Percentiles rank a stretch among this genome's conserved stretches.
These are phyloP conservation scores for Drosophila pandora DNA, from an alignment of 1,140 invertebrate genomes.

Conservation along the genomic window DNA sequence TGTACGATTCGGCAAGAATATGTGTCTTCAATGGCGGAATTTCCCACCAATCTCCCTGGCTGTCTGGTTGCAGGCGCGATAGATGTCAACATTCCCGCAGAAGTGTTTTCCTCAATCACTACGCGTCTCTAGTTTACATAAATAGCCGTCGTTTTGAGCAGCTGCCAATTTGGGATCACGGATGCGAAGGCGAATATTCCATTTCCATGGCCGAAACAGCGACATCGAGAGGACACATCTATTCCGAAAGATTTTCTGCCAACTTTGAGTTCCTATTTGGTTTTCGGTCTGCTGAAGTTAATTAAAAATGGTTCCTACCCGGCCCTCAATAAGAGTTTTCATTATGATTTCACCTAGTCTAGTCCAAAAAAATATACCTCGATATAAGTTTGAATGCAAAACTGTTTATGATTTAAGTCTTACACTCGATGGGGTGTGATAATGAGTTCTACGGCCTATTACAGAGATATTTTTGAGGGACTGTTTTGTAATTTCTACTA, in stretches of 20 bases:
- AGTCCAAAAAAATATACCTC: neutral
- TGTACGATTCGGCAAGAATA: conserved; percentile 53
- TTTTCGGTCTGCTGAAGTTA: conserved; percentile 81
- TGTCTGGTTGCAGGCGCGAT: conserved; percentile 18
- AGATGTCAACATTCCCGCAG: conserved; percentile 15
- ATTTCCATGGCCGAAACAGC: conserved; percentile 47
- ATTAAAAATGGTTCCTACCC: conserved; percentile 74
- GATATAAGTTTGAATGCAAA: neutral
- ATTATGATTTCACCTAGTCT: conserved; percentile 49
- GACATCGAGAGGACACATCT: conserved; percentile 29
- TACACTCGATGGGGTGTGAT: conserved; percentile 51
- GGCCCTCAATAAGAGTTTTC: conserved; percentile 60
- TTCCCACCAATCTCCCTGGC: neutral
- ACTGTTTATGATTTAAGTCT: conserved; percentile 16
- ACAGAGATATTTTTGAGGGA: conserved; percentile 22
- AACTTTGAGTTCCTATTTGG: conserved; percentile 69
- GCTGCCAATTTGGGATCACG: conserved; percentile 74
- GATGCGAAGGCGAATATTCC: conserved; percentile 51
- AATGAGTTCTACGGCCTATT: conserved; percentile 61
- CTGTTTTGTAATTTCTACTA: conserved; percentile 32
- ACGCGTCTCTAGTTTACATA: conserved; percentile 41
- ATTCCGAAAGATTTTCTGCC: conserved; percentile 66
- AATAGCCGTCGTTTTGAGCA: conserved; percentile 62
- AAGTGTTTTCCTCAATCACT: conserved; percentile 20
- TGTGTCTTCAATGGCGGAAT: conserved; percentile 38